phyloP scores from a whole-genome alignment of 2,113 vertebrate species.

The Indri indri region DNA sequence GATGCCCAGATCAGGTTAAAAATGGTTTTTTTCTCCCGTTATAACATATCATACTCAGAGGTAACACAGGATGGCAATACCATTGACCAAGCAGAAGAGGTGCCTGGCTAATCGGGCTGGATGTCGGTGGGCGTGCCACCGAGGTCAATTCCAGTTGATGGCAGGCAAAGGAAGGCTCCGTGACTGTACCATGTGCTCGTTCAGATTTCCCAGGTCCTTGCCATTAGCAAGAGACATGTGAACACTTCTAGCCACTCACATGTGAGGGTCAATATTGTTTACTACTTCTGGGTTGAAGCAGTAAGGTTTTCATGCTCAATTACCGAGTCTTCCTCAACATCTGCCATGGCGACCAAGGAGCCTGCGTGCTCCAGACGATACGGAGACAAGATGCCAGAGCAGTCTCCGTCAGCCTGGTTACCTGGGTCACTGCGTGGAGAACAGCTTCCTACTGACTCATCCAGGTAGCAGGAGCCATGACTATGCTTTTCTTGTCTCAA shows the following conservation, averaged over 20 bases:
- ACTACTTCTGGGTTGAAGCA: no score
- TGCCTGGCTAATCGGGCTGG: background rate
- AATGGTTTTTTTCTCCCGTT: background rate
- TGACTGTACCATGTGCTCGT: no score
- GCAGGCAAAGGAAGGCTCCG: background rate
- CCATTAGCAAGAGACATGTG: rapidly evolving
- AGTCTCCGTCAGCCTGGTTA: background rate
- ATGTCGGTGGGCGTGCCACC: rapidly evolving
- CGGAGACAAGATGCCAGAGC: background rate
- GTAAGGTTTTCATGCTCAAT: rapidly evolving
- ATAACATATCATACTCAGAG: background rate
- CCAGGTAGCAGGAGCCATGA: rapidly evolving
- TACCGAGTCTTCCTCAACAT: no score
- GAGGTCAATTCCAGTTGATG: background rate
- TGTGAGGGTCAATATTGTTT: no score
- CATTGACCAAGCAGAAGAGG: background rate
- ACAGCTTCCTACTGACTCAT: rapidly evolving
- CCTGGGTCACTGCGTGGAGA: background rate
- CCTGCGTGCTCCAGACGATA: rapidly evolving
- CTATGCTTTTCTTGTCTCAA: background rate
- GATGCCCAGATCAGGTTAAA: background rate
- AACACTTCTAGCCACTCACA: rapidly evolving
- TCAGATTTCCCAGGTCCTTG: background rate
- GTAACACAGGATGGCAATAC: rapidly evolving
- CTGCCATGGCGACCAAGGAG: background rate